phyloP scores from a whole-genome alignment of 2,797 vertebrate genomes.

The Paramormyrops hopkinsi region DNA sequence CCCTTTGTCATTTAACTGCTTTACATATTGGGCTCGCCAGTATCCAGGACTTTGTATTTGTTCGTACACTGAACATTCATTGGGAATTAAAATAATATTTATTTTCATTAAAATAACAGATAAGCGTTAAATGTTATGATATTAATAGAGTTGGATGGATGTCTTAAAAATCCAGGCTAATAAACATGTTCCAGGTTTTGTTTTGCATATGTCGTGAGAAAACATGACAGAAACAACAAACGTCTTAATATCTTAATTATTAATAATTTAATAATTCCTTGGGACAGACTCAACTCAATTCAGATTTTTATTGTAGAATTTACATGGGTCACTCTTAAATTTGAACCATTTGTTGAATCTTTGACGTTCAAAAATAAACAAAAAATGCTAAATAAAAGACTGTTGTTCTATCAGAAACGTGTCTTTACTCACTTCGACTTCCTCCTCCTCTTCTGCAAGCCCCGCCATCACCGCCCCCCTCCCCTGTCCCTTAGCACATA shows the following conservation, averaged over 20 bases:
- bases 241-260: neutral
- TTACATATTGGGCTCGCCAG: neutral
- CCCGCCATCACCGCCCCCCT: constrained; percentile 42
- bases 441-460: constrained; percentile 18
- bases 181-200: neutral
- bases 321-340: neutral
- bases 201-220: neutral
- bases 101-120: neutral
- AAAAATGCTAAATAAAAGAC: constrained; percentile 14
- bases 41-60: neutral
- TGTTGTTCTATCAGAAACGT: neutral
- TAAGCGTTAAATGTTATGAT: neutral
- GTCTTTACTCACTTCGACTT: constrained; percentile 21
- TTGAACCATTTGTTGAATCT: neutral
- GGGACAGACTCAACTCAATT: neutral
- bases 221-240: neutral
- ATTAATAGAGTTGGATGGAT: neutral
- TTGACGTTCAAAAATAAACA: neutral
- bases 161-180: neutral
- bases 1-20: neutral
- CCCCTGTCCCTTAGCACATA: constrained; percentile 61
- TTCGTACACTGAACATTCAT: neutral
- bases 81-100: neutral
- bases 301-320: neutral
- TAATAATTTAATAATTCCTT: neutral